phyloP scores from a whole-genome alignment of 2,113 vertebrate species.

The Camelus bactrianus region DNA sequence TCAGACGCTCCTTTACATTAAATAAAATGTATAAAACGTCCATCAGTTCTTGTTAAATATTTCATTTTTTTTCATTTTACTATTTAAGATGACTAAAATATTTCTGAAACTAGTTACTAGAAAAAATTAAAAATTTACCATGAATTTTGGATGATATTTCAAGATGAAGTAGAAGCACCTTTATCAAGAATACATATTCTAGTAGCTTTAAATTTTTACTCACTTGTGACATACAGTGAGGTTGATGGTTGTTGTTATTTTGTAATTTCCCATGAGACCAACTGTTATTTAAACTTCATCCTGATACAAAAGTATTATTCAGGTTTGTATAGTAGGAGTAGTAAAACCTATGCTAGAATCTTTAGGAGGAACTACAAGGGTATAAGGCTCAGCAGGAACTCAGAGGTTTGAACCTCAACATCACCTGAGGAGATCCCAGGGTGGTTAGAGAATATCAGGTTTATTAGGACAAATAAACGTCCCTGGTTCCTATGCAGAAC shows the following conservation, averaged over 20 bases:
- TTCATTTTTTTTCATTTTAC: neutral
- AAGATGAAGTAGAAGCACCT: neutral
- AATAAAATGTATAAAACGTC: neutral
- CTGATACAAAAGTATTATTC: neutral
- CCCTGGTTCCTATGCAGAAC: neutral
- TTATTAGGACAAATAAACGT: neutral
- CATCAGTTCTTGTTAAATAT: neutral
- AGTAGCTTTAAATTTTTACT: neutral
- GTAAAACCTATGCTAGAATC: neutral
- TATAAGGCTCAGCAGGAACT: neutral
- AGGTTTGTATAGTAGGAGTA: neutral
- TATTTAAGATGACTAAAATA: neutral
- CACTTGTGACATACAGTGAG: neutral
- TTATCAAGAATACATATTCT: conserved; percentile 20
- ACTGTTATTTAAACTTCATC: neutral
- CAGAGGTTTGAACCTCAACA: neutral
- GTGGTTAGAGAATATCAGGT: neutral
- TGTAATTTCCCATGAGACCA: neutral
- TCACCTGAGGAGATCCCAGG: neutral
- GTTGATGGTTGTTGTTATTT: neutral
- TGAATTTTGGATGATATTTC: neutral
- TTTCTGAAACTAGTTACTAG: neutral
- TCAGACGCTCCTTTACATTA: neutral
- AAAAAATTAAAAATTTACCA: conserved; percentile 12
- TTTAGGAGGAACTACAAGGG: neutral